Percentiles rank a stretch among this genome's conserved stretches.
Evolutionary conservation across 1,140 invertebrate species (phyloP).

Genomic region (Bombus impatiens): DNA sequence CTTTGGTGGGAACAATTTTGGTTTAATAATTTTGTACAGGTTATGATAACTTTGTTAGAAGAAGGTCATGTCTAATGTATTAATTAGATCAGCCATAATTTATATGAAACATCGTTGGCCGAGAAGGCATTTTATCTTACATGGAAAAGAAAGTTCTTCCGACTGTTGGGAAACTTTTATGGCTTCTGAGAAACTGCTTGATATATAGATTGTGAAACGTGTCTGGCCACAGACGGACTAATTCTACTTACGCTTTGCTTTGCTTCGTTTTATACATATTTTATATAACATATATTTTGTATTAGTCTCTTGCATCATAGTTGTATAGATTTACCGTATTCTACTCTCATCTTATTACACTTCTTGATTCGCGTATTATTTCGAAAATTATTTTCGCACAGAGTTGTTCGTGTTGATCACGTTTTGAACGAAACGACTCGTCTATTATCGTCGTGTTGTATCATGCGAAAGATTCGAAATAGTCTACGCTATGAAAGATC

Average conservation of each 20-base stretch:
- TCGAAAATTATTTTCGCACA: background rate
- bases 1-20: no score
- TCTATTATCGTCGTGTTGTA: background rate
- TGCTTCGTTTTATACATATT: background rate
- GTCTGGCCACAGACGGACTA: constrained; percentile 2
- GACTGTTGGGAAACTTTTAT: background rate
- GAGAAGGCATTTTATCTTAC: background rate
- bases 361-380: no score
- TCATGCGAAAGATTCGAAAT: no score
- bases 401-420: background rate
- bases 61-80: background rate
- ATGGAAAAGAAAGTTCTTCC: background rate
- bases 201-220: background rate
- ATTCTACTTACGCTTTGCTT: background rate
- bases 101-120: background rate
- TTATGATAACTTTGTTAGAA: background rate
- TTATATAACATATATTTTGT: no score
- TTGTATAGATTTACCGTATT: background rate
- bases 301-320: background rate
- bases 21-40: background rate
- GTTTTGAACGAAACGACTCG: background rate
- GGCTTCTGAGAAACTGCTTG: background rate
- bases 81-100: background rate
- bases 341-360: background rate
- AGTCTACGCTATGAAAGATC: background rate